Base-by-base conservation (phyloP, 2,888 invertebrate genomes). In the Scotopteryx bipunctaria region DNA sequence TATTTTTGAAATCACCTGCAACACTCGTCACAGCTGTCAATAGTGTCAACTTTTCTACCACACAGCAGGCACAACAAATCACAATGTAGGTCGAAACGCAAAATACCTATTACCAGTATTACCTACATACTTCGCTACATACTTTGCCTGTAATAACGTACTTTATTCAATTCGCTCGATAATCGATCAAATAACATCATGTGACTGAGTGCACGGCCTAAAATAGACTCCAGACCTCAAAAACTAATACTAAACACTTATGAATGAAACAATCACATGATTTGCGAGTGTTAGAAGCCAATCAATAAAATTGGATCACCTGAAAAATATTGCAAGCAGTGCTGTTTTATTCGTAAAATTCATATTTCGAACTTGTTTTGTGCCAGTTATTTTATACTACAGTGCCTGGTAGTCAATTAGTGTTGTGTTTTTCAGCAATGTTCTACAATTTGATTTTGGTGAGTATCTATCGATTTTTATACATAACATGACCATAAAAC, bases 181-280 rank as follows among this genome's bases (percentile, higher is more conserved):
- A 70, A 58, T 63, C 55, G 54, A 50, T 63, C 59, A 73, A 75
- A 75, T 69, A 71, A 41, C 66, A 76, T 75, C 72, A 78, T 76
- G 75, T 77, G 73, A 80, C 69, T 65, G 65, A 71, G 62, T 65
- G 59, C 48, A 61, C 58, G 64, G 64, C 66, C 64, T 68, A 61
- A 61, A 66, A 67, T 57, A 65, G 51, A 64, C 21, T 42, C 25
- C 45, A 49, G 48, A 48, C 56, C 55, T 57, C 16, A 9, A 14
- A 19, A n/a, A 8, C 8, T 8, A 33, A 14, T 4, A 40, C 29
- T 9, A 49, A 14, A 14, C 41, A 35, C 15, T 16, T 15, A 16
- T 6, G 23, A 25, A 19, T 13, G n/a, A 35, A 33, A 41, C 11
- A 41, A 41, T n/a, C 19, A 13, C 17, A 35, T 27, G 9, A 16